Conservation (phyloP, 2,888 invertebrate species). For the Hydrotaea diabolus region DNA sequence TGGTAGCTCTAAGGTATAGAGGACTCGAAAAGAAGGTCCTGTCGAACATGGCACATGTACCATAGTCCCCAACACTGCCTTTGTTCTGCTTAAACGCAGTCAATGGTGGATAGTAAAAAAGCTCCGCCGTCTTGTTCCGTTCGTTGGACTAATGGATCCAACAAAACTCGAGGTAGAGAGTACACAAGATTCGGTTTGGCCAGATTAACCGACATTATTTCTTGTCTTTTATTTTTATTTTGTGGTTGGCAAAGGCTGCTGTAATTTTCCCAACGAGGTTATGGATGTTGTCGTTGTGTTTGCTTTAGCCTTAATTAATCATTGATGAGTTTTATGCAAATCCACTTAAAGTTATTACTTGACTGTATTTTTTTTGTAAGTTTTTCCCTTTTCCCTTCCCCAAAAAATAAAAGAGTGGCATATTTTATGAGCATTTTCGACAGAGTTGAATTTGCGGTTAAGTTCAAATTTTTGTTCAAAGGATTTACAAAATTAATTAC, state of each 20-base stretch:
- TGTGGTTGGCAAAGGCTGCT: background rate
- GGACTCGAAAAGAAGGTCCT: no score
- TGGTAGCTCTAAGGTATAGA: no score
- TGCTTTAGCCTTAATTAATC: conserved; percentile 32
- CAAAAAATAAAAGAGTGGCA: background rate
- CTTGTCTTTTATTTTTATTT: background rate
- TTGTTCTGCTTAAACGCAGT: no score
- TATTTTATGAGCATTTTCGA: background rate
- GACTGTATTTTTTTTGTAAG: conserved; percentile 12
- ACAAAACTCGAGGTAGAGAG: no score
- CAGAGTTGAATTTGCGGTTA: background rate
- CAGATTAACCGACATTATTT: no score
- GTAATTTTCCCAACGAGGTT: background rate
- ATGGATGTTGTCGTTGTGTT: background rate
- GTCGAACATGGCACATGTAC: no score
- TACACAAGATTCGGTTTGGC: background rate
- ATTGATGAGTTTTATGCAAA: conserved; percentile 37
- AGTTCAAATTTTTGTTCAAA: background rate
- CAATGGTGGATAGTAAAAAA: no score
- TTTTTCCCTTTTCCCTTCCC: background rate
- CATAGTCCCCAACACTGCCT: no score
- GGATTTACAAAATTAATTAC: no score
- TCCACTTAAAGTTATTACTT: conserved; percentile 33
- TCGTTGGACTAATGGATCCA: no score
- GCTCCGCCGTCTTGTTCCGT: no score